Evolutionary conservation across 1,140 invertebrate species (phyloP), one percentile per base, ranked within the genome.

Genomic region (Drosophila bifasciata): DNA sequence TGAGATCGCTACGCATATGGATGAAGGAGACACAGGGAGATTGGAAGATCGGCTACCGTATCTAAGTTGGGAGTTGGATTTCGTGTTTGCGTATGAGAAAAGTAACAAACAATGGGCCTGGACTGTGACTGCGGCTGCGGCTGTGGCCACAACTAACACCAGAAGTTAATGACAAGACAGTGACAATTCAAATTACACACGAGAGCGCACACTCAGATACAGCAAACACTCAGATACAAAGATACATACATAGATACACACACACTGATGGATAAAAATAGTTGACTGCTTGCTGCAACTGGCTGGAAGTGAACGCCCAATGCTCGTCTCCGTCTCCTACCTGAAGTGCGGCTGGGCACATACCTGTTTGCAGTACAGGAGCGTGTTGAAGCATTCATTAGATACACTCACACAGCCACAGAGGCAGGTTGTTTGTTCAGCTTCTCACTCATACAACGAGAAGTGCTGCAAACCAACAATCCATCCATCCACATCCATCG

Each of bases 91-190:
- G 83, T 88, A 84, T 79, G 83, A 36, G 32, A 88, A 88, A 75
- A 78, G 83, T 86, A 67, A 76, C 83, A 81, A 76, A 86, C 83
- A 89, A 89, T 83, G 83, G 32, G 32, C 32, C 13, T 36, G 32
- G 32, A 11, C 32, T 36, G 32, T 36, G 32, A 11, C 32, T 36
- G 28, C 11, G 8, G 28, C 28, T 32, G 28, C 5, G 8, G 9
- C 28, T 32, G 32, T 36, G 32, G 70, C 48, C 61, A 72, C 70
- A 61, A 55, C 75, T 75, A 88, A 88, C 79, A 88, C 83, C 83
- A 88, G 83, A 89, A 88, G 83, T 88, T 88, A 88, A 88, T 88
- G 83, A 88, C 83, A 88, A 88, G 83, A 88, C 83, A 89, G 83
- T 88, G 83, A 88, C 83, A 88, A 88, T 88, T 89, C 78, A 88